Conservation (phyloP, 2,797 vertebrate genomes). For the Sebastes iracundus region DNA sequence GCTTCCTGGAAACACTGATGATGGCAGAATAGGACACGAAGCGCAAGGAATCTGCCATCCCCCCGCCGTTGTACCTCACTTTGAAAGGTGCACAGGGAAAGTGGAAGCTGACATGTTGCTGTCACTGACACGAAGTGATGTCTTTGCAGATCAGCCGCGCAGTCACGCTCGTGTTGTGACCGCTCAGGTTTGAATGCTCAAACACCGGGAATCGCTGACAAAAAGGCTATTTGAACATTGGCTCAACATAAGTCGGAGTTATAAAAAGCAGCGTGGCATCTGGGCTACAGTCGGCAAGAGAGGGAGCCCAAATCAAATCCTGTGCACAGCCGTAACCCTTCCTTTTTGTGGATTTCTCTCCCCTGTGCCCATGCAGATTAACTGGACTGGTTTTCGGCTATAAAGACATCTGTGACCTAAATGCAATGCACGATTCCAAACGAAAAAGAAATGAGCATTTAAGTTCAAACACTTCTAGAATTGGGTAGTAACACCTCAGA, state of each 20-base stretch:
- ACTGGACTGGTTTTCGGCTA: conserved; percentile 53
- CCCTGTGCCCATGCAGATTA: conserved; percentile 64
- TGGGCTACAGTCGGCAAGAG: conserved; percentile 45
- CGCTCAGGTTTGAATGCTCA: conserved; percentile 53
- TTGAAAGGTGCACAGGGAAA: conserved; percentile 54
- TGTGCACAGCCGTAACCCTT: conserved; percentile 55
- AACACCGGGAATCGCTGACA: conserved; percentile 58
- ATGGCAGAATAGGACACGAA: conserved; percentile 40
- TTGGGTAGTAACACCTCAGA: background rate
- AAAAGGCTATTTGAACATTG: conserved; percentile 72
- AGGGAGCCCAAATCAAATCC: conserved; percentile 62
- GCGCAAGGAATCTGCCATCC: conserved; percentile 44
- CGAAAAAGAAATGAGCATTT: background rate
- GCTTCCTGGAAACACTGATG: conserved; percentile 45
- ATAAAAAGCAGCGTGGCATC: conserved; percentile 69
- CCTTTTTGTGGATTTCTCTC: conserved; percentile 55
- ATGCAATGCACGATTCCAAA: conserved; percentile 33
- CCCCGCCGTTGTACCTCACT: conserved; percentile 32
- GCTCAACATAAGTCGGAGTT: conserved; percentile 71
- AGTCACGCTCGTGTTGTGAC: conserved; percentile 54
- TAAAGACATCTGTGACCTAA: conserved; percentile 64
- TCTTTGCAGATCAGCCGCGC: conserved; percentile 69
- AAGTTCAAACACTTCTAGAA: background rate
- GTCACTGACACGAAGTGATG: conserved; percentile 66
- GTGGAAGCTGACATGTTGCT: conserved; percentile 52